Evolutionary conservation across 2,113 vertebrate genomes (phyloP).

Genomic region (Toxotes jaculatrix): DNA sequence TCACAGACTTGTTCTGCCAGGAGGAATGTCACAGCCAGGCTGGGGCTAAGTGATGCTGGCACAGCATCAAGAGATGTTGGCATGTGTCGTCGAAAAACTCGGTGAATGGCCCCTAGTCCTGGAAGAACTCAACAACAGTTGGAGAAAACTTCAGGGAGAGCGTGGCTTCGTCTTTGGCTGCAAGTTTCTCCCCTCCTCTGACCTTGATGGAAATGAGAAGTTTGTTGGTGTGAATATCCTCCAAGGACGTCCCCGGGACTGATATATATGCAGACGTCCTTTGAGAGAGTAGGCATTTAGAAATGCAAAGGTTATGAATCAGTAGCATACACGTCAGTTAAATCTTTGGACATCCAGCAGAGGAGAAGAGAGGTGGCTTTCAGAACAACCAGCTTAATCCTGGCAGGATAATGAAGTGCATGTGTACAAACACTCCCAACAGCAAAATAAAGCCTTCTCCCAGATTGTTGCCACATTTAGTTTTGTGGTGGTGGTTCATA

Average conservation of each 20-base stretch:
- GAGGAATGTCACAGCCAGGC: conserved; percentile 77
- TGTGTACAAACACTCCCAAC: background rate
- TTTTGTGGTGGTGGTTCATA: conserved; percentile 19
- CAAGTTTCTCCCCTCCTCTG: conserved; percentile 6
- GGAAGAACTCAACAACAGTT: conserved; percentile 21
- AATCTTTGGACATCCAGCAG: background rate
- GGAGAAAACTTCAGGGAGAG: conserved; percentile 51
- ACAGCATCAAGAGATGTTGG: conserved; percentile 68
- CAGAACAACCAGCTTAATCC: background rate
- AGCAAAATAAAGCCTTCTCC: conserved; percentile 7
- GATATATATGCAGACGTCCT: background rate
- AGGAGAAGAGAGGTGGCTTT: background rate
- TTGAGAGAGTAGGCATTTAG: background rate
- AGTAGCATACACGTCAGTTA: background rate
- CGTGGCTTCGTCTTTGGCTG: conserved; percentile 12
- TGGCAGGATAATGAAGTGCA: conserved; percentile 4
- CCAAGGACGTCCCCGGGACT: background rate
- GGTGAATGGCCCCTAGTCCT: conserved; percentile 37
- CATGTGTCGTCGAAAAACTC: conserved; percentile 60
- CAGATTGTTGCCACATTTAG: conserved; percentile 30
- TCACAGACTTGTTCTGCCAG: conserved; percentile 67
- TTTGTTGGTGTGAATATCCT: background rate
- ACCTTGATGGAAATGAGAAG: conserved; percentile 44
- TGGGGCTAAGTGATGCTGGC: conserved; percentile 71
- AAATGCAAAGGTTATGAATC: conserved; percentile 7